phyloP scores from a whole-genome alignment of 2,888 invertebrate species.

The Choreutis nemorana region DNA sequence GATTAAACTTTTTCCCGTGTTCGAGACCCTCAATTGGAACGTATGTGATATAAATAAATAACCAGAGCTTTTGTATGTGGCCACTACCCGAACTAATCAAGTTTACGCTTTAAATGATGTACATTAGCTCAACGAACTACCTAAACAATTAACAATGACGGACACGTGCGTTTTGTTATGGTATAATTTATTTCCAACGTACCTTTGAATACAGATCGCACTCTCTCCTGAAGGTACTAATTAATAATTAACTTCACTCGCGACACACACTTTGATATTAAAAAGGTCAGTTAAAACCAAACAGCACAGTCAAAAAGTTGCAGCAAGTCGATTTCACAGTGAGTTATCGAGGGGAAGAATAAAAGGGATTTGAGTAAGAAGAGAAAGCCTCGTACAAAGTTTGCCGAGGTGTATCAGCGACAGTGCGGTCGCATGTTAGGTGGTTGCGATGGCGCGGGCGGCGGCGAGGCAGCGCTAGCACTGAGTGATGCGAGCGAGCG shows the following conservation, averaged over 20 bases:
- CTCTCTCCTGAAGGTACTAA: slow-evolving; percentile 33
- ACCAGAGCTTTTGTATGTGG: no score
- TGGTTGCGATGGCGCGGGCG: slow-evolving; percentile 27
- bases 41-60: no score
- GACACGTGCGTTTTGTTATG: no score
- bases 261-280: slow-evolving; percentile 35
- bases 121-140: no score
- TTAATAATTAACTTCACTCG: slow-evolving; percentile 48
- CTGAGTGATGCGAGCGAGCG: slow-evolving; percentile 31
- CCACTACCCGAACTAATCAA: no score
- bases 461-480: slow-evolving; percentile 55
- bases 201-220: slow-evolving; percentile 46
- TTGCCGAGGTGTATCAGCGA: slow-evolving; percentile 8
- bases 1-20: no score
- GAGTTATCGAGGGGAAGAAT: slow-evolving; percentile 18
- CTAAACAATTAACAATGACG: no score
- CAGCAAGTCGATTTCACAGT: slow-evolving; percentile 22
- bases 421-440: slow-evolving; percentile 19
- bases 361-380: not conserved
- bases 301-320: slow-evolving; percentile 26
- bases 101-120: no score
- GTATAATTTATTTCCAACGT: no score
- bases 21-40: no score
- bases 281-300: no score
- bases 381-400: not conserved